A percentile compares a stretch with the other conserved stretches of the same genome.
Evolutionary conservation across 2,113 vertebrate species (phyloP).

Genomic region (Apteryx owenii): DNA sequence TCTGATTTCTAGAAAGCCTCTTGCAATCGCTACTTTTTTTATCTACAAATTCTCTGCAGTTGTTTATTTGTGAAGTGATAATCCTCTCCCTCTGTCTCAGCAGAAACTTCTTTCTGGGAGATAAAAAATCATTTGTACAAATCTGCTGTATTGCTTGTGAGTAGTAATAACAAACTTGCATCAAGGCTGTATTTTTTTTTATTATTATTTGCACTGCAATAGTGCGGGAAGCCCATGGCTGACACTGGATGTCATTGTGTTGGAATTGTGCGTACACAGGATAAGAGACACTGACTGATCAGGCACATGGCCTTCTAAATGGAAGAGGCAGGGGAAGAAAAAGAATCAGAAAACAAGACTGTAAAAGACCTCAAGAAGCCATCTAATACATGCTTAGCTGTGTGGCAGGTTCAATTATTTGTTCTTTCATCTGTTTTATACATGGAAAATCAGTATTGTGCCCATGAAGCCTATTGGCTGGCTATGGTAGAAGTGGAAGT

Average conservation of each 20-base stretch:
- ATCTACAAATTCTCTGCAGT: constrained; percentile 34
- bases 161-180: neutral
- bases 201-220: neutral
- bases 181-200: neutral
- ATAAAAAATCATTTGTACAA: constrained; percentile 21
- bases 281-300: neutral
- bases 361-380: neutral
- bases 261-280: fast-evolving
- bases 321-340: neutral
- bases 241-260: neutral
- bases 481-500: neutral
- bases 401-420: fast-evolving
- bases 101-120: constrained; percentile 54
- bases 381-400: neutral
- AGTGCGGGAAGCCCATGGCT: neutral
- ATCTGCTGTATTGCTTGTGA: constrained; percentile 22
- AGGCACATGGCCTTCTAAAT: neutral
- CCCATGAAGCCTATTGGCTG: neutral
- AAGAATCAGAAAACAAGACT: neutral
- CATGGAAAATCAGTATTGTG: neutral
- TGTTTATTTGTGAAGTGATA: constrained; percentile 19
- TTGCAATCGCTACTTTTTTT: constrained; percentile 14
- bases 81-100: constrained; percentile 25
- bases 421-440: neutral
- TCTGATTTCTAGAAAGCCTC: constrained; percentile 45